Evolutionary conservation across 2,888 invertebrate species (phyloP).

Genomic region (Watsonalla cultraria): DNA sequence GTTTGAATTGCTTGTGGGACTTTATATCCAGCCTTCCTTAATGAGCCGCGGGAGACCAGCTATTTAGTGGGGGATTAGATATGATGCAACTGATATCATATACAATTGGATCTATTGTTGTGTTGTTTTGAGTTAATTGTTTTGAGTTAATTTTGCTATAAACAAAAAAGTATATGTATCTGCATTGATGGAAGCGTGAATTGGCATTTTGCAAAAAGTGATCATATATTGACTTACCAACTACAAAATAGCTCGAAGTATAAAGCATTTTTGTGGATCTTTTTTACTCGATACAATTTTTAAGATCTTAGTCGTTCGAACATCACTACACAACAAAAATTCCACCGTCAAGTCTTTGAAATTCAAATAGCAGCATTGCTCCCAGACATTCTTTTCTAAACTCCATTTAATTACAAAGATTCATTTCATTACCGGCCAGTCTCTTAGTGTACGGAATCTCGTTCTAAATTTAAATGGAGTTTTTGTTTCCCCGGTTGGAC

Average conservation of each 20-base stretch:
- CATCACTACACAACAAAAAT: no score
- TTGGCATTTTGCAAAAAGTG: no score
- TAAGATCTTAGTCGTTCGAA: no score
- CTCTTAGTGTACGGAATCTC: slow-evolving; percentile 4
- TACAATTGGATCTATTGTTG: not conserved
- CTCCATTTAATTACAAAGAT: slow-evolving; percentile 4
- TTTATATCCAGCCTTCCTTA: slow-evolving; percentile 29
- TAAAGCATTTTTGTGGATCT: no score
- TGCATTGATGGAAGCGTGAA: no score
- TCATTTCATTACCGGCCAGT: slow-evolving; percentile 3
- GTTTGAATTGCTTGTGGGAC: slow-evolving; percentile 40
- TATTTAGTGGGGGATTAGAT: slow-evolving; percentile 8
- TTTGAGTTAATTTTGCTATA: no score
- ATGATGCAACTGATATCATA: not conserved
- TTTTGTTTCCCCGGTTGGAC: slow-evolving; percentile 60
- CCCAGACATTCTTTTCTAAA: slow-evolving; percentile 11
- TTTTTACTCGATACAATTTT: no score
- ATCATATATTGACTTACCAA: no score
- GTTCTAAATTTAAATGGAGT: slow-evolving; percentile 57
- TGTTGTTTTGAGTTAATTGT: not conserved
- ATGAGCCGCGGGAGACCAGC: slow-evolving; percentile 37
- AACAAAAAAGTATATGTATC: no score
- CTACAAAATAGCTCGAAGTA: no score
- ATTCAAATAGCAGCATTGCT: no score
- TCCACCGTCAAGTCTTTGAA: no score